Evolutionary conservation across 2,113 vertebrate species (phyloP).

Genomic region (Rhinoptilus africanus): DNA sequence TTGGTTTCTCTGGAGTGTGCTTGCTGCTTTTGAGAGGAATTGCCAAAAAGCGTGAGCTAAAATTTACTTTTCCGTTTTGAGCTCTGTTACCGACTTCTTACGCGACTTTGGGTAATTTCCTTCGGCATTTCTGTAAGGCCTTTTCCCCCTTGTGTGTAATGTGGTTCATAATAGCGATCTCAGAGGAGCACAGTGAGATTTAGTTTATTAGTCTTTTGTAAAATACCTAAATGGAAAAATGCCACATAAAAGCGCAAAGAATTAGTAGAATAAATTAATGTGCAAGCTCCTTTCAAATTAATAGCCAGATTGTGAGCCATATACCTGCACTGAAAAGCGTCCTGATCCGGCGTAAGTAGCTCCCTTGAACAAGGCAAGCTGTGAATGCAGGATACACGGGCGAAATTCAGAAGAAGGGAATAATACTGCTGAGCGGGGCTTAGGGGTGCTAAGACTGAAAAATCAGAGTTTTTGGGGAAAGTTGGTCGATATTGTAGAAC

Average conservation of each 20-base stretch:
- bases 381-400: background rate
- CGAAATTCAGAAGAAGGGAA: background rate
- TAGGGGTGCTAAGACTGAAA: background rate
- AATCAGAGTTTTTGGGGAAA: background rate
- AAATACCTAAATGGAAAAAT: background rate
- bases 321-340: background rate
- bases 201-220: background rate
- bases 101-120: background rate
- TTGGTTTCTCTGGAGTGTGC: background rate
- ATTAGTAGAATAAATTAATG: background rate
- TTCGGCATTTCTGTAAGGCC: background rate
- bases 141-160: background rate
- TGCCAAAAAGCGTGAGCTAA: background rate
- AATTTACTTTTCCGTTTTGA: background rate
- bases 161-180: background rate
- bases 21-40: background rate
- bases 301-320: background rate
- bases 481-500: background rate
- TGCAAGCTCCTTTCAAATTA: background rate
- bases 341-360: accelerated
- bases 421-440: background rate
- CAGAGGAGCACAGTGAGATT: background rate
- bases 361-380: background rate
- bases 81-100: background rate
- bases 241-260: background rate